Base-by-base conservation (phyloP, 2,113 vertebrate species). In the Probosciger aterrimus region DNA sequence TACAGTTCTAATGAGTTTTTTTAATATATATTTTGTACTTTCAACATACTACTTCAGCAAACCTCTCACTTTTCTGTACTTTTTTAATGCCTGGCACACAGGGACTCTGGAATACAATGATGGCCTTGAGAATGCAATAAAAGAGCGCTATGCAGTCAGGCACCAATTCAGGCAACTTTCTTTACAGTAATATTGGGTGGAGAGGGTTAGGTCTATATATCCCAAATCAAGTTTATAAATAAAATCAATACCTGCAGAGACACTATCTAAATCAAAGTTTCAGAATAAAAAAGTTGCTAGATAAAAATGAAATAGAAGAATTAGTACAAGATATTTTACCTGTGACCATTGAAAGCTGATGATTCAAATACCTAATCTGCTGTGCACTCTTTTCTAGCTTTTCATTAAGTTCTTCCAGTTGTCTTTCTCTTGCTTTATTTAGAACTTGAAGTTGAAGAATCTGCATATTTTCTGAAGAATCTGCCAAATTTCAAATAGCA, bases 321-420 rank as follows among this genome's bases (percentile, higher is more conserved):
- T 18, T 39, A 44, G 13, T n/a, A 78, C 10, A 86, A 81, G 92
- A 47, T 4, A 35, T 60, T 95, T 96, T 97, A 99, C 99, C 99
- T 99, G 98, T 99, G 50, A 98, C 91, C 8, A 99, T 98, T n/a
- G 98, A 98, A 96, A 99, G 98, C 95, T 99, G 99, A 95, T 99
- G 99, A 93, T 98, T 99, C 50, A 99, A 94, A 83, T 98, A 99
- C 86, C 99, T 98, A 97, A 99, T 98, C 47, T 98, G 99, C 68
- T 98, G 98, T 11, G 98, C 97, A 53, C 98, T 98, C 82, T 99
- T 99, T 73, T 99, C 99, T 77, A 99, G 97, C 80, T 99, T 99
- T 82, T 97, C 97, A 92, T 98, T 98, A 95, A 99, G 97, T 88
- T 98, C 99, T 87, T 99, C 98, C 50, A 99, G 97, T 92, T 99